These are phyloP conservation scores for Aelia acuminata DNA, from an alignment of 2,888 invertebrate species.

Conservation along the genomic window DNA sequence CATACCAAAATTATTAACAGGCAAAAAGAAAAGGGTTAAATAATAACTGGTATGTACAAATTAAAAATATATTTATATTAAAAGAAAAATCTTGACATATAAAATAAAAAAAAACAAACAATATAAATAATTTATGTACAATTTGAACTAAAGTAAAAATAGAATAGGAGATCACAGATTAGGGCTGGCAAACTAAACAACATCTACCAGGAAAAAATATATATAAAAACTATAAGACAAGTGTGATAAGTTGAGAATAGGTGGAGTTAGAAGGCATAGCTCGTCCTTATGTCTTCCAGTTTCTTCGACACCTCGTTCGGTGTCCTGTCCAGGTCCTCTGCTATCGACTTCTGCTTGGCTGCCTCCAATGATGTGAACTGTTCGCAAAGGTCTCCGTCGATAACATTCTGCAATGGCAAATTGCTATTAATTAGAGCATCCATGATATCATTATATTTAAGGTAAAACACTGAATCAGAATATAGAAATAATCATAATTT, in stretches of 20 bases:
- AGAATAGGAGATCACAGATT: constrained; percentile 30
- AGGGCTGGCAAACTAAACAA: constrained; percentile 19
- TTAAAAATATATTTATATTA: background rate
- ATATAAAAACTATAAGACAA: background rate
- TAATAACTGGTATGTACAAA: background rate
- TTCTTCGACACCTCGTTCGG: constrained; percentile 98
- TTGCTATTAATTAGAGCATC: background rate
- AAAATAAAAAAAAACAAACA: background rate
- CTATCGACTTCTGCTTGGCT: constrained; percentile 93
- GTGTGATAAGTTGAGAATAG: background rate
- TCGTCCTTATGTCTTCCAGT: constrained; percentile 97
- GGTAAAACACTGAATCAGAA: background rate
- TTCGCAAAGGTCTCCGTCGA: constrained; percentile 99
- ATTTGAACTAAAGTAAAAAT: background rate
- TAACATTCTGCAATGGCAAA: constrained; percentile 83
- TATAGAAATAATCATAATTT: constrained; percentile 13
- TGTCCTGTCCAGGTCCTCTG: constrained; percentile 93
- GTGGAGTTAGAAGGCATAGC: constrained; percentile 92
- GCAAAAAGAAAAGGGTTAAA: background rate
- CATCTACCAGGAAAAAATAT: constrained; percentile 27
- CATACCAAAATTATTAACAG: too few relatives aligned
- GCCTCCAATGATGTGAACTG: constrained; percentile 97
- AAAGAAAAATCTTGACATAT: background rate
- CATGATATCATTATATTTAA: background rate
- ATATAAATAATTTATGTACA: constrained; percentile 49